A percentile compares a stretch with the other conserved stretches of the same genome.
Evolutionary conservation across 2,888 invertebrate species (phyloP).

Genomic region (Eupithecia insigniata): DNA sequence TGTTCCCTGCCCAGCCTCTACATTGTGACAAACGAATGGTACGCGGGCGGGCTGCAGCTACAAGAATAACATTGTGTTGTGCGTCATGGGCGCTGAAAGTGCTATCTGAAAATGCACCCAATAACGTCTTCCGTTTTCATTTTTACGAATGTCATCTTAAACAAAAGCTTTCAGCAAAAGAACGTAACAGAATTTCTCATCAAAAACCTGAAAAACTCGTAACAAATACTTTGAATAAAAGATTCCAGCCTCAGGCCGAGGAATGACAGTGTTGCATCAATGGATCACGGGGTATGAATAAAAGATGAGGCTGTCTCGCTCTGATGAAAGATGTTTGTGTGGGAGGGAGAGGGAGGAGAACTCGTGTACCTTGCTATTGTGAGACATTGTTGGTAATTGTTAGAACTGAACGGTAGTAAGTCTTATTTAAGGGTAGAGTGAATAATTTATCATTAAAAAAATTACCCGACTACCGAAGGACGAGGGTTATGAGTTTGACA

Average conservation of each 20-base stretch:
- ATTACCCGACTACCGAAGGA: too few relatives aligned
- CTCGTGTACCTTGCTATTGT: neutral
- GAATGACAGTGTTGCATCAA: conserved; percentile 55
- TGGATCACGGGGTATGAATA: conserved; percentile 61
- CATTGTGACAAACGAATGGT: too few relatives aligned
- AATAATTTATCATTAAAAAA: too few relatives aligned
- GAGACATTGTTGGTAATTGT: conserved; percentile 8
- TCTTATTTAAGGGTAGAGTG: too few relatives aligned
- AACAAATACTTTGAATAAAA: conserved; percentile 53
- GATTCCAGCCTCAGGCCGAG: conserved; percentile 39
- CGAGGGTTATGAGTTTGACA: too few relatives aligned
- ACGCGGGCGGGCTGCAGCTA: too few relatives aligned
- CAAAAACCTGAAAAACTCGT: conserved; percentile 33
- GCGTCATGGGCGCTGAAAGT: neutral
- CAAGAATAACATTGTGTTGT: too few relatives aligned
- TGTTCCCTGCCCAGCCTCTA: neutral
- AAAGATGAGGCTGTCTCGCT: conserved; percentile 54
- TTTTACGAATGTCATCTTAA: neutral
- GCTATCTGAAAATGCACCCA: neutral
- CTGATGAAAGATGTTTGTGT: conserved; percentile 26
- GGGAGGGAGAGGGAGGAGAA: conserved; percentile 14
- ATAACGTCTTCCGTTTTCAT: neutral
- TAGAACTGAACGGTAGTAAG: neutral
- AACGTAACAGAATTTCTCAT: conserved; percentile 14
- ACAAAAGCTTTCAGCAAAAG: neutral